These are phyloP conservation scores for Charina bottae DNA, from an alignment of 2,113 vertebrate species.

Conservation along the genomic window DNA sequence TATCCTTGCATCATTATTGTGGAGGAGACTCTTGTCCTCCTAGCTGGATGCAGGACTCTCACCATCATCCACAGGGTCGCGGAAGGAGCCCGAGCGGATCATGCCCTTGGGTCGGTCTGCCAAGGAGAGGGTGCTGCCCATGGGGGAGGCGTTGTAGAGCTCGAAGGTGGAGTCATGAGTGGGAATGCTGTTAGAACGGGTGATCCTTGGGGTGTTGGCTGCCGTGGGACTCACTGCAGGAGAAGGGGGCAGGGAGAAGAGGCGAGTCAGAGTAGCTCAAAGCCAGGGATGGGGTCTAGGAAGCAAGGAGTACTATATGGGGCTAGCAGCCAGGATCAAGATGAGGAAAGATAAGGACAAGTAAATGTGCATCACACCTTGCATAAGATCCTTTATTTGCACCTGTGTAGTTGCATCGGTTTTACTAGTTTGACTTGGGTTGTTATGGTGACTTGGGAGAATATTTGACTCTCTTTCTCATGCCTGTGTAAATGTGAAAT, in stretches of 20 bases:
- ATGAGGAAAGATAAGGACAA: background rate
- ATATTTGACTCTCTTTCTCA: background rate
- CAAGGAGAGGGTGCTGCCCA: slow-evolving; percentile 93
- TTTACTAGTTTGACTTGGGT: background rate
- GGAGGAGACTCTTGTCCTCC: slow-evolving; percentile 9
- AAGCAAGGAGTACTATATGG: slow-evolving; percentile 13
- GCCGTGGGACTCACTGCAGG: slow-evolving; percentile 81
- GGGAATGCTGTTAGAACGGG: slow-evolving; percentile 97
- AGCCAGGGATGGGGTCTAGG: slow-evolving; percentile 36
- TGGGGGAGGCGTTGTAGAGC: slow-evolving; percentile 86
- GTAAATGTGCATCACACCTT: background rate
- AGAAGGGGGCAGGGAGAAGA: slow-evolving; percentile 60
- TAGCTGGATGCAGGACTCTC: slow-evolving; percentile 56
- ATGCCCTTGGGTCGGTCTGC: slow-evolving; percentile 91
- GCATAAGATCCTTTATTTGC: background rate
- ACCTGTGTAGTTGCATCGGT: background rate
- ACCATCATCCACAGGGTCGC: slow-evolving; percentile 91
- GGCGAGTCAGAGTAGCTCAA: slow-evolving; percentile 47
- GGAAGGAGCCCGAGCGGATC: slow-evolving; percentile 96
- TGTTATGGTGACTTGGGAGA: background rate
- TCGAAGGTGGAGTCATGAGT: slow-evolving; percentile 91
- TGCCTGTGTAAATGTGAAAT: background rate
- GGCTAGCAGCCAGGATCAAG: slow-evolving; percentile 4
- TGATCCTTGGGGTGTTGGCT: slow-evolving; percentile 86
- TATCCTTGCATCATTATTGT: background rate